Conservation (phyloP, 2,113 vertebrate genomes). For the Speoplatyrhinus poulsoni region DNA sequence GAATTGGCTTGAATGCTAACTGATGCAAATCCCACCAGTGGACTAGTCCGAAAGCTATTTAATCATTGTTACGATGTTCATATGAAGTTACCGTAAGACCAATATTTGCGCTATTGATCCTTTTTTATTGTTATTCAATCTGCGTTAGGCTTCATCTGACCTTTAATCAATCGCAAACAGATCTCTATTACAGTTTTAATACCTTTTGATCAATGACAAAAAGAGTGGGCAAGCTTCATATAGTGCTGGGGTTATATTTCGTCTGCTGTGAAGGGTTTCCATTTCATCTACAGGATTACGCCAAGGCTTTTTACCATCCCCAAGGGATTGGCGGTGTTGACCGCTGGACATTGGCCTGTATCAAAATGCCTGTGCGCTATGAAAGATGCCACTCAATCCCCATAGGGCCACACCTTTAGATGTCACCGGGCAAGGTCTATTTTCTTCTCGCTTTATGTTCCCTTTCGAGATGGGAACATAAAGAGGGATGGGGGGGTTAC, state of each 20-base stretch:
- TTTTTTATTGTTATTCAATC: constrained; percentile 53
- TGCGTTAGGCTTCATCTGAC: constrained; percentile 51
- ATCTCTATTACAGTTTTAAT: constrained; percentile 60
- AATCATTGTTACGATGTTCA: constrained; percentile 48
- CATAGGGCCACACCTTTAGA: constrained; percentile 20
- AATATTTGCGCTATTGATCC: constrained; percentile 49
- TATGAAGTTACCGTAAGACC: constrained; percentile 37
- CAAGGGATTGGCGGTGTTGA: constrained; percentile 28
- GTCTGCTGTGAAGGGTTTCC: constrained; percentile 46
- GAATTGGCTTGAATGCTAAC: constrained; percentile 6
- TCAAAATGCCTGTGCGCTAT: constrained; percentile 21
- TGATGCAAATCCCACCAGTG: constrained; percentile 30
- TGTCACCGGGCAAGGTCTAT: constrained; percentile 6
- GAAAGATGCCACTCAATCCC: constrained; percentile 26
- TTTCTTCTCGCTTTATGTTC: constrained; percentile 11
- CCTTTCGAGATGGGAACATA: no score
- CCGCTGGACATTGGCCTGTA: constrained; percentile 28
- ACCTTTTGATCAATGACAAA: constrained; percentile 60
- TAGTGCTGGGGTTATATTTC: constrained; percentile 46
- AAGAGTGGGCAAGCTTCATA: constrained; percentile 30
- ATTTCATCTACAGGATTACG: constrained; percentile 58
- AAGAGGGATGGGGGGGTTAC: background rate
- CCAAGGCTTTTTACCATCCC: constrained; percentile 42
- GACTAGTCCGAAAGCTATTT: constrained; percentile 27
- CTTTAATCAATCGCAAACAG: constrained; percentile 60